phyloP scores from a whole-genome alignment of 2,888 invertebrate species.

The Epinotia ramella region DNA sequence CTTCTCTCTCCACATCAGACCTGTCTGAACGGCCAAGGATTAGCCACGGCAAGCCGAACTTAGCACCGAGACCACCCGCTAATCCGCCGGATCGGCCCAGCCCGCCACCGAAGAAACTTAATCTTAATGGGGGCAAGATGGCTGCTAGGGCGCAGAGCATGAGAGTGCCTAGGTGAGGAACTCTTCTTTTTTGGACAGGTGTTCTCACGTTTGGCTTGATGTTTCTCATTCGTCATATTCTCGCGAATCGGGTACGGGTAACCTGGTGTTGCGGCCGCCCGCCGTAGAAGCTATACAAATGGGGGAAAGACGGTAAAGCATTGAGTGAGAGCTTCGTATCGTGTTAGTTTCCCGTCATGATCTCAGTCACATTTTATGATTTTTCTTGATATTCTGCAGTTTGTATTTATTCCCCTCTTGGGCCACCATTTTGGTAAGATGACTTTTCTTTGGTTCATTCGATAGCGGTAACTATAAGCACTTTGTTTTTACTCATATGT shows the following conservation, averaged over 20 bases:
- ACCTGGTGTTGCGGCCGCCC: too few relatives aligned
- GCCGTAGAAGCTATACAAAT: too few relatives aligned
- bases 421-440: background rate
- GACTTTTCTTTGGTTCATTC: background rate
- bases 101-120: constrained; percentile 88
- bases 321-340: background rate
- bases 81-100: constrained; percentile 81
- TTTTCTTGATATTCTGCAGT: background rate
- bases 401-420: background rate
- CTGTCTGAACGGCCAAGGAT: constrained; percentile 80
- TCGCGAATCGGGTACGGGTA: too few relatives aligned
- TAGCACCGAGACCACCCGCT: constrained; percentile 93
- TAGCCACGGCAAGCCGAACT: constrained; percentile 91
- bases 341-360: background rate
- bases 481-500: too few relatives aligned
- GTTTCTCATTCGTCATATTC: too few relatives aligned
- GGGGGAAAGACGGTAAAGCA: too few relatives aligned
- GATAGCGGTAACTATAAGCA: too few relatives aligned
- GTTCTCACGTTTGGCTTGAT: too few relatives aligned
- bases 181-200: background rate
- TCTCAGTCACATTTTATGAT: background rate
- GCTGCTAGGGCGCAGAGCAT: constrained; percentile 93
- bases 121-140: constrained; percentile 84
- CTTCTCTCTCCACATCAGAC: constrained; percentile 78
- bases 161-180: constrained; percentile 89